phyloP scores from a whole-genome alignment of 2,888 invertebrate species.

The Hyles lineata region DNA sequence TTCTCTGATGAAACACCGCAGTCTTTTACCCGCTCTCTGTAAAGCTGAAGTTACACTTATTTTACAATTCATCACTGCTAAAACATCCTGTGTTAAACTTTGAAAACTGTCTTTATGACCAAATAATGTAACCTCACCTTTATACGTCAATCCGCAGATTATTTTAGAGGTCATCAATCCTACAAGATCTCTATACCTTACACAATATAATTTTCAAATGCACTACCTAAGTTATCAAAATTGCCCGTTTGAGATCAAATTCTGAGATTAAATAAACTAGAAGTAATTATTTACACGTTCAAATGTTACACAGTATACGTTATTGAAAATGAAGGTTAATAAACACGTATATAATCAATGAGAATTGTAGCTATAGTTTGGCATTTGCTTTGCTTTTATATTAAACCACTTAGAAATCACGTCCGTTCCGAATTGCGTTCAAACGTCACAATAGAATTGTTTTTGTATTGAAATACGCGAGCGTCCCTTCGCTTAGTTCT shows the following conservation, averaged over 20 bases:
- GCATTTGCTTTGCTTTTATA: conserved; percentile 66
- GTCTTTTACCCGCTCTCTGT: conserved; percentile 55
- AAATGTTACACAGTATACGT: not conserved
- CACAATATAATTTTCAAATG: conserved; percentile 40
- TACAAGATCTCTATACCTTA: conserved; percentile 27
- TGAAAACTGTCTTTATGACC: not conserved
- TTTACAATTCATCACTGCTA: not conserved
- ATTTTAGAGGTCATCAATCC: conserved; percentile 4
- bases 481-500: conserved; percentile 61
- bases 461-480: conserved; percentile 33
- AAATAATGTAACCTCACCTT: conserved; percentile 2
- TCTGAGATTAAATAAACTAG: conserved; percentile 49
- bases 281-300: conserved; percentile 21
- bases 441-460: conserved; percentile 24
- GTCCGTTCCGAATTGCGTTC: conserved; percentile 35
- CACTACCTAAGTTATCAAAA: conserved; percentile 54
- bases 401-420: conserved; percentile 46
- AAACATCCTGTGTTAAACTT: not conserved
- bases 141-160: not conserved
- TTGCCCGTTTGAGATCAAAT: conserved; percentile 75
- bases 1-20: conserved; percentile 44
- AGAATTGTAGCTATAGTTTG: conserved; percentile 64
- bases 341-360: conserved; percentile 43
- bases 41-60: conserved; percentile 18
- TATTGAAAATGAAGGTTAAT: conserved; percentile 38